A percentile compares a stretch with the other conserved stretches of the same genome.
These are phyloP conservation scores for Choristoneura rosaceana DNA, from an alignment of 2,888 invertebrate genomes.

Conservation along the genomic window DNA sequence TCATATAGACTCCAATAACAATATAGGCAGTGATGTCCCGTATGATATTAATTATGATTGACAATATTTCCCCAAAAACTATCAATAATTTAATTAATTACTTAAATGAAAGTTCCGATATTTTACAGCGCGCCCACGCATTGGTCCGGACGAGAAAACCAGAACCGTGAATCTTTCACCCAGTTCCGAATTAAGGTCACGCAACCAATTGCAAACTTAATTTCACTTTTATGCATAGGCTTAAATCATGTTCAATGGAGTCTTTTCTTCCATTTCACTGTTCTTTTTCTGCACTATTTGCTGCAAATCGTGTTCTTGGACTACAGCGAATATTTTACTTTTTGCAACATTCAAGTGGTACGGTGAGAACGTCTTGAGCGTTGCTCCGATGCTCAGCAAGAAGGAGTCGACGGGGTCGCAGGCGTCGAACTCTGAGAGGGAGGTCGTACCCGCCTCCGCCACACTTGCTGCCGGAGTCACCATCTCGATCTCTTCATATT, in stretches of 20 bases:
- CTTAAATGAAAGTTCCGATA: constrained; percentile 21
- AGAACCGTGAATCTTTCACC: constrained; percentile 22
- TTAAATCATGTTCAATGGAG: constrained; percentile 33
- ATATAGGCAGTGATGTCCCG: too few species aligned
- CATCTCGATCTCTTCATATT: constrained; percentile 32
- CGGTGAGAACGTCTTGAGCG: constrained; percentile 73
- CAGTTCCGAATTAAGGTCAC: constrained; percentile 12
- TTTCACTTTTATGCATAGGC: constrained; percentile 7
- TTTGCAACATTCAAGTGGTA: constrained; percentile 80
- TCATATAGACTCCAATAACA: too few species aligned
- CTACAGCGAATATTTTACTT: constrained; percentile 77
- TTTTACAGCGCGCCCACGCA: constrained; percentile 21
- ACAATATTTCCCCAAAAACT: neutral
- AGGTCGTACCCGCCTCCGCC: constrained; percentile 17
- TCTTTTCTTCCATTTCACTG: constrained; percentile 42
- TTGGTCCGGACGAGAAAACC: constrained; percentile 17
- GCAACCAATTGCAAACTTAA: constrained; percentile 10
- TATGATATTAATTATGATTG: neutral
- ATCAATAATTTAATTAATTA: constrained; percentile 2
- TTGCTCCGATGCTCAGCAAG: constrained; percentile 61
- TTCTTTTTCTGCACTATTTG: constrained; percentile 71
- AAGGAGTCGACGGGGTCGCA: constrained; percentile 39
- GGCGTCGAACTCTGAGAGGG: constrained; percentile 34
- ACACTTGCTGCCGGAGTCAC: constrained; percentile 21
- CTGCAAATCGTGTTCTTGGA: constrained; percentile 78